Percentiles rank a stretch among this genome's conserved stretches.
Conservation (phyloP, 2,113 vertebrate species). For the Peromyscus californicus region DNA sequence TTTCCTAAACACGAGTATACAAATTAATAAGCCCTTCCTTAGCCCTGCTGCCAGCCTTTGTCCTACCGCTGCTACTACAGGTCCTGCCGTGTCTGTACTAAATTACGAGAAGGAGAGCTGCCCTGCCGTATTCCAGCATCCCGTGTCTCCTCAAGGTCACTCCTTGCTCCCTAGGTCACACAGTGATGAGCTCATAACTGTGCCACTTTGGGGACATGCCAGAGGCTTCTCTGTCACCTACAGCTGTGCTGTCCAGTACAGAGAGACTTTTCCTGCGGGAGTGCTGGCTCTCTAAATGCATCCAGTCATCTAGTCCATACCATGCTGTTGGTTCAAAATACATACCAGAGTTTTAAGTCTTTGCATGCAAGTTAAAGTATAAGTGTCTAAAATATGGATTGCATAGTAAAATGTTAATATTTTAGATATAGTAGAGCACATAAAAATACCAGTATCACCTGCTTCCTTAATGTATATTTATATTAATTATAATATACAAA, state of each 20-base stretch:
- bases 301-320: not conserved
- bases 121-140: not conserved
- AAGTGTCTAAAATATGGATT: not conserved
- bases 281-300: not conserved
- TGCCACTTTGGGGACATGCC: not conserved
- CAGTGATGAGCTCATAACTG: not conserved
- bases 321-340: not conserved
- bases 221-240: not conserved
- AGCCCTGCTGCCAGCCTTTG: not conserved
- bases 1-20: not conserved
- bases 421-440: not conserved
- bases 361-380: not conserved
- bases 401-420: slow-evolving; percentile 19
- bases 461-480: not conserved
- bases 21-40: not conserved
- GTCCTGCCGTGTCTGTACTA: not conserved
- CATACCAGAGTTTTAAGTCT: not conserved
- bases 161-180: not conserved
- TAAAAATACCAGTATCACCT: not conserved
- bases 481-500: too few species aligned
- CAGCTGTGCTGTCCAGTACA: not conserved
- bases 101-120: not conserved
- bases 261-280: accelerated
- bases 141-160: not conserved
- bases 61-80: not conserved